Base-by-base conservation (phyloP, 2,113 vertebrate species). In the Scolopax mira region DNA sequence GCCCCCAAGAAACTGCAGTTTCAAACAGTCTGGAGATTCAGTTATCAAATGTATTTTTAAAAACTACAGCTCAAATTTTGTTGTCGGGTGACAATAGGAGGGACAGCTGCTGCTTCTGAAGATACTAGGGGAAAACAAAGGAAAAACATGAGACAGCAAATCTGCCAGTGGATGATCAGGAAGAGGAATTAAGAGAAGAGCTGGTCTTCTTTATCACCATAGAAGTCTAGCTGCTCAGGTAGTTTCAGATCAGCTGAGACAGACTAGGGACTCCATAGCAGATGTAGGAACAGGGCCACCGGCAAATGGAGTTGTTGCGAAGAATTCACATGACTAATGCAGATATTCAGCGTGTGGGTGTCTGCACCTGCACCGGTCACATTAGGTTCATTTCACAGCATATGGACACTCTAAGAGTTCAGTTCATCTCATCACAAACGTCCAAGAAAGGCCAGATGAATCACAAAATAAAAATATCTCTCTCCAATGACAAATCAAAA, bases 181-280 rank as follows among this genome's bases (percentile, higher is more conserved):
- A 61, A 62, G 21, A 86, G 9, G 4, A 88, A 61, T 25, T 33
- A 44, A 33, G 22, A 81, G 24, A 84, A 64, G 14, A 41, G 1
- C 3, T 48, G 10, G 2, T 55, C 2, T 9, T 80, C 16, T 74
- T 87, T 49, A 57, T 48, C 41, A 28, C 6, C 49, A 57, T 35
- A 42, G 6, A 46, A 81, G 48, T 79, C n/a, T 22, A 14, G 10
- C 11, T 69, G 3, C 60, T 39, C 22, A 2, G 11, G 13, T 17
- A 72, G 27, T 60, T 31, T 52, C 1, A 0, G 14, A 5, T 54
- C n/a, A 58, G 6, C 10, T 58, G 67, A 31, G 49, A 48, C 10
- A n/a, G n/a, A n/a, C 10, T 37, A 15, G 28, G 65, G 7, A 61
- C 7, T 3, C 10, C 25, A 4, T 1, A 57, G 12, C 0, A 1